These are phyloP conservation scores for Cassiopea andromeda DNA, from an alignment of 30 jellyfish, hydroid and myxozoan genomes.

Conservation along the genomic window DNA sequence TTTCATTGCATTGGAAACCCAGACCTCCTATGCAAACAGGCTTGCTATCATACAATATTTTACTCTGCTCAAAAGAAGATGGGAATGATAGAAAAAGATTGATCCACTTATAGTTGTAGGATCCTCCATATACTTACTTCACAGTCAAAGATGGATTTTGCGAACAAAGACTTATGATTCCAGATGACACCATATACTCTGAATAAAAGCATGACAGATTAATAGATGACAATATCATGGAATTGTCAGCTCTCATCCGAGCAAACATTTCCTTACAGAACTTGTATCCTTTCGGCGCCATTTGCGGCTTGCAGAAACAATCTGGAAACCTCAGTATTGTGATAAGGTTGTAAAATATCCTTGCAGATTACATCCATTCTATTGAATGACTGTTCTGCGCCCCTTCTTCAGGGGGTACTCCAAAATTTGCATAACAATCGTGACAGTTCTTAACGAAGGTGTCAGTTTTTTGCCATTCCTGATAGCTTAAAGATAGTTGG, in stretches of 20 bases:
- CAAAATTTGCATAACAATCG: no score
- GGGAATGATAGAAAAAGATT: neutral
- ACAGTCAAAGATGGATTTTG: neutral
- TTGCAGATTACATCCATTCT: constrained; percentile 7
- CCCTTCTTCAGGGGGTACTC: constrained; percentile 11
- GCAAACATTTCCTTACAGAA: constrained; percentile 14
- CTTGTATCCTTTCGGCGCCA: constrained; percentile 42
- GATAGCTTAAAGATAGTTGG: no score
- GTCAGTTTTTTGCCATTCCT: no score
- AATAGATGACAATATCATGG: constrained; percentile 1
- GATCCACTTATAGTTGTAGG: neutral
- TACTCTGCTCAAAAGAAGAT: neutral
- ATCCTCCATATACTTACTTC: neutral
- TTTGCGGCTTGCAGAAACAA: constrained; percentile 24
- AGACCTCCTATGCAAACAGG: neutral
- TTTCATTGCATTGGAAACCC: neutral
- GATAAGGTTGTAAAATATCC: constrained; percentile 22
- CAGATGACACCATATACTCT: constrained; percentile 13
- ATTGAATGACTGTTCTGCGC: constrained; percentile 6
- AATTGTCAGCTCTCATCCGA: constrained; percentile 4
- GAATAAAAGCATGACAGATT: constrained; percentile 8
- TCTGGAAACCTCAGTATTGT: constrained; percentile 41
- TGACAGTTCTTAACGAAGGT: no score
- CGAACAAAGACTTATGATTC: neutral
- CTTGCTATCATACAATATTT: neutral